Evolutionary conservation across 2,113 vertebrate species (phyloP).

Genomic region (Neopipo cinnamomea): DNA sequence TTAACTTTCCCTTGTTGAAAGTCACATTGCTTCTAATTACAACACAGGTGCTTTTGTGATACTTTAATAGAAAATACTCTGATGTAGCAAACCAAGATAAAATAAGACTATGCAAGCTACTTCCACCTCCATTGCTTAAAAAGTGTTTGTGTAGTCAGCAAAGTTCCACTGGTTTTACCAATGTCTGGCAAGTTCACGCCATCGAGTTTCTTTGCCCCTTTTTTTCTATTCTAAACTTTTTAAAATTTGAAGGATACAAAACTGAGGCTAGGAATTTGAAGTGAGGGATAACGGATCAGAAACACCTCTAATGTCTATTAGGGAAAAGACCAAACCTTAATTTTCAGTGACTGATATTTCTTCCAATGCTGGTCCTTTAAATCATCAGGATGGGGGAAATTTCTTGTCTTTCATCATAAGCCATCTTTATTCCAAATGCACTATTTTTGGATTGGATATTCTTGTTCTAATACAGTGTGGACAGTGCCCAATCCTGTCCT

Average conservation of each 20-base stretch:
- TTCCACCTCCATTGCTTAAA: not conserved
- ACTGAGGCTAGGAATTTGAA: not conserved
- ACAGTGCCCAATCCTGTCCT: not conserved
- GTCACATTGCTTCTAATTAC: not conserved
- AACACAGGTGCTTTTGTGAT: constrained; percentile 19
- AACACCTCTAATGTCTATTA: not conserved
- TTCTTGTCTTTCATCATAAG: not conserved
- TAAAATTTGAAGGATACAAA: not conserved
- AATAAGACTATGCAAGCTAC: not conserved
- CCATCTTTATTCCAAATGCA: not conserved
- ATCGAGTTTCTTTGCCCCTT: not conserved
- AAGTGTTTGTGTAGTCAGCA: not conserved
- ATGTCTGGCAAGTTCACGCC: not conserved
- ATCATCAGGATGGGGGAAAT: not conserved
- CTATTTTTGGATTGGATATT: not conserved
- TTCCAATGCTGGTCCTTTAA: not conserved
- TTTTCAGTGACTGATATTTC: not conserved
- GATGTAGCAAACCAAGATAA: not conserved
- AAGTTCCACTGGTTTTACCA: not conserved
- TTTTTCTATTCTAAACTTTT: not conserved
- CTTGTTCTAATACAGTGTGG: not conserved
- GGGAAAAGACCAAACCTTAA: not conserved
- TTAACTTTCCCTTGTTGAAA: not conserved
- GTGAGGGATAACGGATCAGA: not conserved
- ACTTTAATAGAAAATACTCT: not conserved